Evolutionary conservation across 2,888 invertebrate species (phyloP), one percentile per base, ranked within the genome.

Genomic region (Tuberolachnus salignus): DNA sequence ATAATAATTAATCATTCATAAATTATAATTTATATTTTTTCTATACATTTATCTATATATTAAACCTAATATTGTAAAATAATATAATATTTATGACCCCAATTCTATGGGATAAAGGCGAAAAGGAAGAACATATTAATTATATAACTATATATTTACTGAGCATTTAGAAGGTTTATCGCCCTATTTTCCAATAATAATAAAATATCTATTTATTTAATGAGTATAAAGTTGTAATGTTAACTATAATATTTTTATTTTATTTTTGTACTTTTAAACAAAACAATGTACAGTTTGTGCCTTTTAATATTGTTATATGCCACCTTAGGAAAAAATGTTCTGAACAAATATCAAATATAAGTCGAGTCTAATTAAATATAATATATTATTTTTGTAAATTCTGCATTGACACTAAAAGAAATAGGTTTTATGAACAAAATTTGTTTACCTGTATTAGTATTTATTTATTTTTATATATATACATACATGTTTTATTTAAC

Each of bases 201-300:
- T 42, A 1, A 59, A 49, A 13, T 59, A 46, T 71, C n/a, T 72
- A 34, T 61, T 21, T 21, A 61, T 9, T 42, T 49, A 19, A 34
- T 59, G 34, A 46, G 8, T 14, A n/a, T 14, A n/a, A 0, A 13
- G 6, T 8, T n/a, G 1, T 21, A n/a, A n/a, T 21, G 13, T 46
- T 21, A 64, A 64, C 14, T n/a, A n/a, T n/a, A n/a, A n/a, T n/a
- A n/a, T n/a, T n/a, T n/a, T n/a, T n/a, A n/a, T n/a, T n/a, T n/a
- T n/a, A 34, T 42, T 53, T 1, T 57, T 44, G 4, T 57, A n/a
- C 4, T 8, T 46, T 19, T 42, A 42, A 63, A 46, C 26, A 66
- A 75, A 75, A 66, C 74, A 75, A 75, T 66, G 74, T 75, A 75
- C 46, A 75, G 19, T 55, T 26, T 46, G 74, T 75, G 74, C 74